These are phyloP conservation scores for Thunnus maccoyii DNA, from an alignment of 2,113 vertebrate genomes.

Conservation along the genomic window DNA sequence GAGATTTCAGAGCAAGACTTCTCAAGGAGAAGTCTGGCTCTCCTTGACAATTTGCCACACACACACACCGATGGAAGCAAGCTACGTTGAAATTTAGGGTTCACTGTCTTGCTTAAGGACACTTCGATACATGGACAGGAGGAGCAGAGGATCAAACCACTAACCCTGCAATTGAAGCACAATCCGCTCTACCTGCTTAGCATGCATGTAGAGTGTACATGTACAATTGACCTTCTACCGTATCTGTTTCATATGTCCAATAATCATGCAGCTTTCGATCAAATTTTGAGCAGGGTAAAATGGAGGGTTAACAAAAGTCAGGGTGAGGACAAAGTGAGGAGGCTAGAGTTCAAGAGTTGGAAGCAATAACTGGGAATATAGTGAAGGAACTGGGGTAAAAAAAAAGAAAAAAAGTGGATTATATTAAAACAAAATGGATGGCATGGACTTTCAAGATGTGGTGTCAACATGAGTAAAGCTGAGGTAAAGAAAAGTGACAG, in stretches of 20 bases:
- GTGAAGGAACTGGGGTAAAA: neutral
- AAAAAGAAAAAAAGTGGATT: neutral
- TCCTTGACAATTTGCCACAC: neutral
- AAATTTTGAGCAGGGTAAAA: neutral
- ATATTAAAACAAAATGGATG: slow-evolving; percentile 20
- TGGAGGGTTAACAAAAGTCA: neutral
- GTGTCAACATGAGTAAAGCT: slow-evolving; percentile 33
- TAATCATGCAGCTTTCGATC: neutral
- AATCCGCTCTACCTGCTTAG: neutral
- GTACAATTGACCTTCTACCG: neutral
- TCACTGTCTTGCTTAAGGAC: neutral
- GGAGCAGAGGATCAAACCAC: neutral
- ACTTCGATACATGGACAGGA: neutral
- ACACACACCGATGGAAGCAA: neutral
- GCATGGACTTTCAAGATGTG: slow-evolving; percentile 23
- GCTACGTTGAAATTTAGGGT: too few species aligned
- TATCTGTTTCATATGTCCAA: neutral
- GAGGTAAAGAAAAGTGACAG: slow-evolving; percentile 45
- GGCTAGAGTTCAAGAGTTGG: neutral
- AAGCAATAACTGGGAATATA: neutral
- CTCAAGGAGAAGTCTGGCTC: too few species aligned
- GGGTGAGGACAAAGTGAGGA: neutral
- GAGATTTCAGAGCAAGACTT: too few species aligned
- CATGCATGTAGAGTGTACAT: neutral
- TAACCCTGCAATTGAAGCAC: neutral